phyloP scores from a whole-genome alignment of 1,140 invertebrate species.

The Dendroctonus valens region DNA sequence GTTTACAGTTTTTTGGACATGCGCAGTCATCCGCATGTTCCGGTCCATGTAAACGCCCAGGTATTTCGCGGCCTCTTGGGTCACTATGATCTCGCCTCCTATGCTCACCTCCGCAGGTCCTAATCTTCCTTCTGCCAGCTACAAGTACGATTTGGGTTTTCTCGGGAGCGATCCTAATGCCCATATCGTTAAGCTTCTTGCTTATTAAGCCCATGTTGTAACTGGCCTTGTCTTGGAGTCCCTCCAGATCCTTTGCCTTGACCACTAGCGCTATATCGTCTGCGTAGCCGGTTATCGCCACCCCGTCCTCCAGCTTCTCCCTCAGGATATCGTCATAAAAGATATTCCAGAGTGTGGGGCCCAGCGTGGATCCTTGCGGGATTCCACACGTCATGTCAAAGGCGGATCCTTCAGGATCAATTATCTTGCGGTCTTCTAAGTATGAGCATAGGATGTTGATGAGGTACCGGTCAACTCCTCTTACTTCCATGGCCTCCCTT shows the following conservation, averaged over 20 bases:
- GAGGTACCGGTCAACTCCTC: slow-evolving; percentile 29
- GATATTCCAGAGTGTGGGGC: slow-evolving; percentile 46
- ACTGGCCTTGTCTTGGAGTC: neutral
- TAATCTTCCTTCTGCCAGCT: slow-evolving; percentile 7
- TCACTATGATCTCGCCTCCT: neutral
- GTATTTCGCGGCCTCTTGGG: neutral
- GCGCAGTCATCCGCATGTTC: neutral
- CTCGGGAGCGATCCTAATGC: neutral
- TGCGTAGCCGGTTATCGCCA: neutral
- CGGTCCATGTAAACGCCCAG: slow-evolving; percentile 9
- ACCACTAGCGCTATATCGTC: slow-evolving; percentile 9
- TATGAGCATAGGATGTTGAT: slow-evolving; percentile 3
- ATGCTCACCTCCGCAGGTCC: neutral
- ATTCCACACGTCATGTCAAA: slow-evolving; percentile 47
- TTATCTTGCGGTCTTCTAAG: neutral
- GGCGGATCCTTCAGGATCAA: slow-evolving; percentile 28
- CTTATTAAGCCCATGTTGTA: neutral
- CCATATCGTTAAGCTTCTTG: neutral
- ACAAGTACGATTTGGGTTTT: slow-evolving; percentile 14
- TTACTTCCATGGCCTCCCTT: slow-evolving; percentile 33
- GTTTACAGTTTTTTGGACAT: neutral
- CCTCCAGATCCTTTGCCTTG: neutral
- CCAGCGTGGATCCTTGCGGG: slow-evolving; percentile 50
- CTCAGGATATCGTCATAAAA: slow-evolving; percentile 42
- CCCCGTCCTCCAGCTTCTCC: neutral